Evolutionary conservation across 2,113 vertebrate genomes (phyloP).

Genomic region (Cyanoramphus novaezelandiae): DNA sequence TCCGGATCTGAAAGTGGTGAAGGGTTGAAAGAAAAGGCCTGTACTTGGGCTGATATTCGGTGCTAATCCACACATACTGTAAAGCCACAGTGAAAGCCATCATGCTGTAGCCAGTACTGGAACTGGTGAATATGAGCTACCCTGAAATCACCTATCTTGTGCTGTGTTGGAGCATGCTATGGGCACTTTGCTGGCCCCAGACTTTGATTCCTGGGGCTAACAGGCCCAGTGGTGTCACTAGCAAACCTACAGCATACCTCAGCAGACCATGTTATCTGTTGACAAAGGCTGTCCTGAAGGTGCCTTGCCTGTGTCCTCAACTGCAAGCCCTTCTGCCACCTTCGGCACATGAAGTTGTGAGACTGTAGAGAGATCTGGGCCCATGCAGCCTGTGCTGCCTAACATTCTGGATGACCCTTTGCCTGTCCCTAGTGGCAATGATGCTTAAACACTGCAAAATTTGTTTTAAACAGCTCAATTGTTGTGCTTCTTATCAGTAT

Average conservation of each 20-base stretch:
- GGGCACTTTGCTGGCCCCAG: not conserved
- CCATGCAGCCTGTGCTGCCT: not conserved
- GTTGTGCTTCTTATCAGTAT: not conserved
- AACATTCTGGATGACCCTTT: not conserved
- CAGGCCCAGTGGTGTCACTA: not conserved
- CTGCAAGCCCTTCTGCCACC: not conserved
- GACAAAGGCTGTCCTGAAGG: not conserved
- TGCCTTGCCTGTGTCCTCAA: not conserved
- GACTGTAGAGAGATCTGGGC: not conserved
- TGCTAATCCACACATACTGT: not conserved
- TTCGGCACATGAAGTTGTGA: not conserved
- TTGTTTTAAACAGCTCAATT: not conserved
- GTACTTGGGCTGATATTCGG: not conserved
- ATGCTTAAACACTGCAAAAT: not conserved
- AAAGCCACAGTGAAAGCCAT: not conserved
- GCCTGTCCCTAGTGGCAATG: not conserved
- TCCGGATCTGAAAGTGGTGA: not conserved
- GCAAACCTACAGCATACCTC: not conserved
- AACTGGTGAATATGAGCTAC: not conserved
- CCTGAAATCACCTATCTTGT: not conserved
- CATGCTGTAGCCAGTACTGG: not conserved
- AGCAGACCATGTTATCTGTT: not conserved
- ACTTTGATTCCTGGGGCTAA: not conserved
- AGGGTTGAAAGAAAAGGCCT: fast-evolving
- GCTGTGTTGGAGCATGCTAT: not conserved